Conservation (phyloP, 2,888 invertebrate genomes). For the Aromia moschata region DNA sequence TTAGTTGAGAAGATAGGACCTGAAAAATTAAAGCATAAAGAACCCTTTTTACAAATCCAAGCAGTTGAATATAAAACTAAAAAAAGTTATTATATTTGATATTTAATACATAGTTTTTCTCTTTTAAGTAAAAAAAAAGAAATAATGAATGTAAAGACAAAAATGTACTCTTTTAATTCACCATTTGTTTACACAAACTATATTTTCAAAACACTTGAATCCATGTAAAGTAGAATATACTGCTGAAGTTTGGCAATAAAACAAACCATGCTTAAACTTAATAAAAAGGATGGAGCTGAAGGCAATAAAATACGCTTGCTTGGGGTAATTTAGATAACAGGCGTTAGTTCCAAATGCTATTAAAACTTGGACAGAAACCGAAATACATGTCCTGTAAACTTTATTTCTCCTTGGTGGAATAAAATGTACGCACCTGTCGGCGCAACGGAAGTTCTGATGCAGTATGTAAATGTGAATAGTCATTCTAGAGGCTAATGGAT, state of each 20-base stretch:
- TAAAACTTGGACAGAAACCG: background rate
- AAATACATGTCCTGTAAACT: constrained; percentile 2
- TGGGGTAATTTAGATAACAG: background rate
- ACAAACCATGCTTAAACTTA: background rate
- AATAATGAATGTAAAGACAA: no score
- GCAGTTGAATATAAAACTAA: no score
- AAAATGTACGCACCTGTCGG: constrained; percentile 8
- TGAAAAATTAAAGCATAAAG: no score
- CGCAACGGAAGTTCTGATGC: background rate
- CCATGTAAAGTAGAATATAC: no score
- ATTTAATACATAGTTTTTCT: no score
- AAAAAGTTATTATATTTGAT: no score
- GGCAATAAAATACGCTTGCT: background rate
- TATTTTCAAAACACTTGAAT: no score
- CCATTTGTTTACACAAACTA: no score
- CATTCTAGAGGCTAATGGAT: background rate
- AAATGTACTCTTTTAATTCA: no score
- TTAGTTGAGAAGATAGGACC: no score
- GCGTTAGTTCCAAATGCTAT: background rate
- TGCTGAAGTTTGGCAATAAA: background rate
- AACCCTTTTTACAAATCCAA: no score
- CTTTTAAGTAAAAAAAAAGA: no score
- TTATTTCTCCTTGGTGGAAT: constrained; percentile 8
- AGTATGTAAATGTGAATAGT: background rate
- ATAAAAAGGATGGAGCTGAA: background rate